phyloP scores from a whole-genome alignment of 2,888 invertebrate genomes.

The Tipula unca region DNA sequence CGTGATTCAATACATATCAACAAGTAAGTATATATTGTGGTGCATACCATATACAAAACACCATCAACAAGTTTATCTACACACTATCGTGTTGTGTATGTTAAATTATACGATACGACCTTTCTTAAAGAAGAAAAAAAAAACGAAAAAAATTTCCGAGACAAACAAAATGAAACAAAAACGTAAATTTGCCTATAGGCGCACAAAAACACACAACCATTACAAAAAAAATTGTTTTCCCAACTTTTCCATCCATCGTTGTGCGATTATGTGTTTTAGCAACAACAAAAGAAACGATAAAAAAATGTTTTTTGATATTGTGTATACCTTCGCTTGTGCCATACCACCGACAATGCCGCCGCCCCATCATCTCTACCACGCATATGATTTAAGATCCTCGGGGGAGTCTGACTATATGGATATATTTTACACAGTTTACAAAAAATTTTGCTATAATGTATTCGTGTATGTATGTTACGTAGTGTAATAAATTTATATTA shows the following conservation, averaged over 20 bases:
- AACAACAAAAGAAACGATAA: neutral
- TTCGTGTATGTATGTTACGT: neutral
- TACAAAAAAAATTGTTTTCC: neutral
- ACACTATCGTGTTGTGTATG: constrained; percentile 14
- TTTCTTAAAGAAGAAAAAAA: neutral
- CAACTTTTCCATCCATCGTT: neutral
- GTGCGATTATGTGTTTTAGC: neutral
- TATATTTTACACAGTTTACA: neutral
- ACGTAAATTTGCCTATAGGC: constrained; percentile 8
- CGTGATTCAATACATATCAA: neutral
- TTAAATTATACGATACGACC: constrained; percentile 14
- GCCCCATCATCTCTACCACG: neutral
- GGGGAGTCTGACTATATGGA: constrained; percentile 8
- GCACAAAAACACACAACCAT: neutral
- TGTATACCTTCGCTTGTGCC: neutral
- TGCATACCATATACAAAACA: neutral
- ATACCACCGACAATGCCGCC: neutral
- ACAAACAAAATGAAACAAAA: neutral
- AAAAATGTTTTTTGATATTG: neutral
- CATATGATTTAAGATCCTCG: constrained; percentile 17
- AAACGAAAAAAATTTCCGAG: neutral
- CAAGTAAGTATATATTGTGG: neutral
- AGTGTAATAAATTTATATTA: neutral
- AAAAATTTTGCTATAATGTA: neutral
- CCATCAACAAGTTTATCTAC: neutral